A percentile compares a stretch with the other conserved stretches of the same genome.
Conservation (phyloP, 1,140 invertebrate genomes). For the roundworm (Caenorhabditis elegans) region WBcel235 BX284606.5:11427501-11428000, state of each 20-base stretch:
- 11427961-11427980: not conserved
- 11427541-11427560: constrained; percentile 38
- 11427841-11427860: not conserved
- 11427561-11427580: constrained; percentile 26
- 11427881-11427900: constrained; percentile 13
- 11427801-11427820: constrained; percentile 29
- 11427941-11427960: not conserved
- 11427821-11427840: not conserved
- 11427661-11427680: constrained; percentile 18
- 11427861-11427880: not conserved
- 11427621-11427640: not conserved
- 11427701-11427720: too few relatives aligned
- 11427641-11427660: not conserved
- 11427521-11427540: constrained; percentile 16
- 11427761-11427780: not conserved
- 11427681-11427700: constrained; percentile 2
- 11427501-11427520: not conserved
- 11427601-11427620: constrained; percentile 6
- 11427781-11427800: constrained; percentile 29
- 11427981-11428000: constrained; percentile 38
- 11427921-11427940: constrained; percentile 19
- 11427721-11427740: too few relatives aligned
- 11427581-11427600: constrained; percentile 10
- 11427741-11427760: not conserved
- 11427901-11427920: constrained; percentile 1